Conservation (phyloP, 2,888 invertebrate genomes). For the Dynastes grantii region DNA sequence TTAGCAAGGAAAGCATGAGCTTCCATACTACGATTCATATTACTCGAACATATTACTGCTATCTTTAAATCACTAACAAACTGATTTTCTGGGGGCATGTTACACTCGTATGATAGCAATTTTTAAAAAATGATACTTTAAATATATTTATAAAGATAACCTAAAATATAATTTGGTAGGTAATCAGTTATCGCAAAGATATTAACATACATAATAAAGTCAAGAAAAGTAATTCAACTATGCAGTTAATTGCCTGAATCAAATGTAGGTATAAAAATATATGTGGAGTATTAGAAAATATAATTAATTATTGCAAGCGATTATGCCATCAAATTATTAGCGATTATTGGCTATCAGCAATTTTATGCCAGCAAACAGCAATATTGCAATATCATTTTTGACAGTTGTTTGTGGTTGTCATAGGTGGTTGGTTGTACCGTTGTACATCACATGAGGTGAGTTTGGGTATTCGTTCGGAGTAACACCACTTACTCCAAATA, state of each 20-base stretch:
- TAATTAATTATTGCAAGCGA: not conserved
- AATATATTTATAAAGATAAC: slow-evolving; percentile 21
- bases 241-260: too few species aligned
- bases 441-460: too few species aligned
- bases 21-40: slow-evolving; percentile 99
- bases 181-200: not conserved
- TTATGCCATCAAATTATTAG: too few species aligned
- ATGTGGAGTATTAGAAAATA: not conserved
- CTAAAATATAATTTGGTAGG: slow-evolving; percentile 25
- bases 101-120: not conserved
- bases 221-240: too few species aligned
- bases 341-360: too few species aligned
- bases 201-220: too few species aligned
- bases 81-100: slow-evolving; percentile 50
- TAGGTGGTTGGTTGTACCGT: too few species aligned
- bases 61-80: slow-evolving; percentile 77
- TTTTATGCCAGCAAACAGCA: too few species aligned
- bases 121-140: not conserved
- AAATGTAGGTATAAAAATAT: not conserved
- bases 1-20: slow-evolving; percentile 98
- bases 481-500: too few species aligned
- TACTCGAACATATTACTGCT: slow-evolving; percentile 98
- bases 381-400: too few species aligned
- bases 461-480: too few species aligned
- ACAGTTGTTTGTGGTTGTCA: too few species aligned